Evolutionary conservation across 2,888 invertebrate species (phyloP).

Genomic region (Nysson spinosus): DNA sequence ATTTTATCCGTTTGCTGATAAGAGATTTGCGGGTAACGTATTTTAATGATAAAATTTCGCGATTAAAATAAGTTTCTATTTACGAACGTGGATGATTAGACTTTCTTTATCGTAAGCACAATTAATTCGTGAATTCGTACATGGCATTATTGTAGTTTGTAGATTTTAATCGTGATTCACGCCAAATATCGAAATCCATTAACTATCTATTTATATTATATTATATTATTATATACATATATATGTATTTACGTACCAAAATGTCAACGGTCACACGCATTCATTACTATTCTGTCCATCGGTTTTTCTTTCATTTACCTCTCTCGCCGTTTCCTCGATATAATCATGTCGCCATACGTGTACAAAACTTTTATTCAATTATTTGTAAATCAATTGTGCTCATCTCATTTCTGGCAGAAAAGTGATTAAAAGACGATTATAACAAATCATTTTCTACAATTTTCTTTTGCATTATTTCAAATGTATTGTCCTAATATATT

Average conservation of each 20-base stretch:
- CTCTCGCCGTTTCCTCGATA: slow-evolving; percentile 14
- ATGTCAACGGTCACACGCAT: slow-evolving; percentile 19
- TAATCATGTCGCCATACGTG: slow-evolving; percentile 19
- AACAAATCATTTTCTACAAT: slow-evolving; percentile 7
- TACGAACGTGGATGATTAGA: slow-evolving; percentile 16
- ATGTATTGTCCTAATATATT: too few relatives aligned
- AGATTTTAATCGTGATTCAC: slow-evolving; percentile 68
- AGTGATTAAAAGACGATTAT: slow-evolving; percentile 49
- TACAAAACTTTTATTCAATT: slow-evolving; percentile 7
- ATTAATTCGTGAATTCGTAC: slow-evolving; percentile 32
- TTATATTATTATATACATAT: slow-evolving; percentile 52
- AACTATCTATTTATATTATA: slow-evolving; percentile 66
- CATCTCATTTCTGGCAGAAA: slow-evolving; percentile 28
- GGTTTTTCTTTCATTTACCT: slow-evolving; percentile 22
- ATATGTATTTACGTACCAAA: slow-evolving; percentile 43
- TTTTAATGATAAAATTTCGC: slow-evolving; percentile 26
- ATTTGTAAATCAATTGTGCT: slow-evolving; percentile 38
- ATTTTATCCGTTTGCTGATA: slow-evolving; percentile 40
- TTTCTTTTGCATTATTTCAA: too few relatives aligned
- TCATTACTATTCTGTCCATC: slow-evolving; percentile 13
- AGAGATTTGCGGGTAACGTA: slow-evolving; percentile 19
- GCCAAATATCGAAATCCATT: slow-evolving; percentile 69
- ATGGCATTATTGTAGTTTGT: slow-evolving; percentile 52
- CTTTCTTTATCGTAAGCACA: slow-evolving; percentile 40
- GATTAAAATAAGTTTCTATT: slow-evolving; percentile 4